Base-by-base conservation (phyloP, 2,888 invertebrate species). In the Argyresthia albistria region DNA sequence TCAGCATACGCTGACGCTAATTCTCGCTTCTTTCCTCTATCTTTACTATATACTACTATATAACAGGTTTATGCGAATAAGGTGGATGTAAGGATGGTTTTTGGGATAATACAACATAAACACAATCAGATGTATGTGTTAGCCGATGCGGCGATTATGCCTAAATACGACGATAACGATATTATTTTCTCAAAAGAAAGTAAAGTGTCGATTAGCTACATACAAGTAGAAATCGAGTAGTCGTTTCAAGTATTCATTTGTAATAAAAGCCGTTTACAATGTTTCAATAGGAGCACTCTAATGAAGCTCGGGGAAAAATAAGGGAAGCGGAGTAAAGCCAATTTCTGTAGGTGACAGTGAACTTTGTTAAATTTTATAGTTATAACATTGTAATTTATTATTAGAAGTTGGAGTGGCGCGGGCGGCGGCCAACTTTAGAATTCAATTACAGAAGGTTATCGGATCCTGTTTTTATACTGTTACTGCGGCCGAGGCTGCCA, bases 291-390 rank as follows among this genome's bases (percentile, higher is more conserved):
- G 2, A 15, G 10, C 10, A 8, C 4, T 16, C 15, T 46, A 46
- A 46, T 46, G 25, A 35, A 46, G 25, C 35, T n/a, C 6, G 4
- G 10, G 4, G 12, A 61, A 63, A 69, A 69, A 52, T 53, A 49
- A 36, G 25, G 46, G 46, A 11, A 55, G 46, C 46, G 53, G 36
- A 54, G 51, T 54, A 59, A 64, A 70, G 69, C 69, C 69, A 74
- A 76, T 77, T 71, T 73, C 70, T 76, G 75, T 59, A 56, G 66
- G 64, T 66, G 73, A 73, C 74, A 69, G 69, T 65, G 66, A 77
- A 76, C 70, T 74, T 75, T 71, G 74, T 70, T 71, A 72, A 72
- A 73, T 68, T 67, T 71, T 71, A 68, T 73, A 74, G 67, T 71
- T 72, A 69, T 73, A 73, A 68, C 70, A 70, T 62, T 61, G 63